Evolutionary conservation across 2,797 vertebrate genomes (phyloP).

Genomic region (Streptopelia turtur): DNA sequence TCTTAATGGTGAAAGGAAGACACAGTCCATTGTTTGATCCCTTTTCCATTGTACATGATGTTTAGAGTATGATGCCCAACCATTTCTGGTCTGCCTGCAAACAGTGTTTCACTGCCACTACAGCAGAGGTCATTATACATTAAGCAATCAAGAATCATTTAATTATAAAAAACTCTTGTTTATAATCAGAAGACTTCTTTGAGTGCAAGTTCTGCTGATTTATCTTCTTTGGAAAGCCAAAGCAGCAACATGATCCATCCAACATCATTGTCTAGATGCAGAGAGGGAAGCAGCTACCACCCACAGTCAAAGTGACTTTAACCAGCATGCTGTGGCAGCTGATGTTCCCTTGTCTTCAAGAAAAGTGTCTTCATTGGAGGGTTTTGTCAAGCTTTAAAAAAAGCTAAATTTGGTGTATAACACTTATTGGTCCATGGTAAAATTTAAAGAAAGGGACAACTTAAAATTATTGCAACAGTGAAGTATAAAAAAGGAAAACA

Average conservation of each 20-base stretch:
- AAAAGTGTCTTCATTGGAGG: neutral
- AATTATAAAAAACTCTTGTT: neutral
- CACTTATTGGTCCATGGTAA: neutral
- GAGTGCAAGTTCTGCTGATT: neutral
- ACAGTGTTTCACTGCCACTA: neutral
- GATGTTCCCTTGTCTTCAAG: neutral
- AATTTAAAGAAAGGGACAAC: neutral
- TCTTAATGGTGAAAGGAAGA: neutral
- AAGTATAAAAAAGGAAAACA: constrained; percentile 21
- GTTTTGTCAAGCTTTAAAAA: neutral
- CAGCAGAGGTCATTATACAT: neutral
- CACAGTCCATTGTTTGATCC: neutral
- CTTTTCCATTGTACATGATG: fast-evolving
- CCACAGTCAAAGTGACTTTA: neutral
- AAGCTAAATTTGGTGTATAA: neutral
- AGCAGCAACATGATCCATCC: neutral
- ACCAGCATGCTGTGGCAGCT: neutral
- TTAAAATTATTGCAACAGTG: neutral
- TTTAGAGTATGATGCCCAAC: neutral
- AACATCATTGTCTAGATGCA: fast-evolving
- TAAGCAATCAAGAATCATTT: neutral
- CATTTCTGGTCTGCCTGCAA: neutral
- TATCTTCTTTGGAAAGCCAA: constrained; percentile 22
- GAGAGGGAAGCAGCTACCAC: neutral
- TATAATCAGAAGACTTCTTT: neutral